Evolutionary conservation across 23 tunicate genomes (phyloP), one percentile per base, ranked within the genome.

Genomic region (Botrylloides violaceus): DNA sequence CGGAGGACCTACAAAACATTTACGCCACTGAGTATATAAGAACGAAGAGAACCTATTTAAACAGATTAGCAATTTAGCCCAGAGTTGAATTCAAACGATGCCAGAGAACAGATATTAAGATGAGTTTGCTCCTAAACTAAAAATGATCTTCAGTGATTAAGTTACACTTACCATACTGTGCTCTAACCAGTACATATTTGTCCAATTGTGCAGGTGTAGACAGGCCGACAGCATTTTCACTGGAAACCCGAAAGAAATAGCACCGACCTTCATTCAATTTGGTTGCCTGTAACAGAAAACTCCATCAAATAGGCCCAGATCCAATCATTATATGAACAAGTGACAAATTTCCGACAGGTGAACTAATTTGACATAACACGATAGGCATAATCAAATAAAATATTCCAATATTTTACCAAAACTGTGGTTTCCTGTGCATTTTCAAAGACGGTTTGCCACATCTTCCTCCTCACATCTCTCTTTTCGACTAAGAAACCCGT

Each of bases 241-340:
- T 38, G 4, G 72, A 77, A 6, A 77, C 81, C 19, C 81, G 61
- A 37, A 77, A 77, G 22, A 77, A 29, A 61, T 77, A 77, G 19
- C 37, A 25, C 77, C 35, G 49, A 4, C 72, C 81, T n/a, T 27
- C 35, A 0, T n/a, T 72, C 27, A 77, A 36, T 30, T 66, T 55
- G n/a, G 38, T 56, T 19, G 66, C 34, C 61, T 68, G 58, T 43
- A n/a, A n/a, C n/a, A n/a, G n/a, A n/a, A n/a, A n/a, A n/a, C n/a
- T n/a, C n/a, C n/a, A n/a, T n/a, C n/a, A n/a, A n/a, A n/a, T n/a
- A n/a, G n/a, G n/a, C n/a, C n/a, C n/a, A n/a, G n/a, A n/a, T n/a
- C n/a, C n/a, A n/a, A n/a, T n/a, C n/a, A n/a, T n/a, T n/a, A n/a
- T n/a, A n/a, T n/a, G n/a, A n/a, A n/a, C n/a, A n/a, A n/a, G n/a